Percentiles rank a stretch among this genome's conserved stretches.
phyloP scores from a whole-genome alignment of 2,888 invertebrate genomes.

The Thecocarcelia acutangulata region DNA sequence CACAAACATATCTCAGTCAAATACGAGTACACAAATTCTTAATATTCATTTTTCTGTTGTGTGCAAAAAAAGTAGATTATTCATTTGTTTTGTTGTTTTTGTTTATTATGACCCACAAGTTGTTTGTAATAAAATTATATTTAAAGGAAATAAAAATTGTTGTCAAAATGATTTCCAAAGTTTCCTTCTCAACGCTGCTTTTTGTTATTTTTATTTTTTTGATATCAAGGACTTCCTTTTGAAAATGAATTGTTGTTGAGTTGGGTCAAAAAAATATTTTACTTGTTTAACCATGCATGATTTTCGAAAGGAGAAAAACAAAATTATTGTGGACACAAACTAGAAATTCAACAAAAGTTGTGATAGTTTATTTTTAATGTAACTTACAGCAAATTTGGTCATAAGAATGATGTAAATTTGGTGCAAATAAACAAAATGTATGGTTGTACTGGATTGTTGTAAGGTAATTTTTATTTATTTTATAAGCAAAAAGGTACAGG shows the following conservation, averaged over 20 bases:
- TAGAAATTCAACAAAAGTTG: too few relatives aligned
- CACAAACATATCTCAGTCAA: neutral
- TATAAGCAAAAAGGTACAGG: too few relatives aligned
- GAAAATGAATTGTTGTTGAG: conserved; percentile 63
- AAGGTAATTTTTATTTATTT: too few relatives aligned
- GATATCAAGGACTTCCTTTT: conserved; percentile 59
- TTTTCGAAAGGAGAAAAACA: conserved; percentile 27
- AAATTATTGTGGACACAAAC: too few relatives aligned
- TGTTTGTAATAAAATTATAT: conserved; percentile 41
- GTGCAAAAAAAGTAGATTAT: neutral
- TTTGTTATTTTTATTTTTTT: too few relatives aligned
- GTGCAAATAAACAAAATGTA: too few relatives aligned
- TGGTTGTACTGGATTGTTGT: too few relatives aligned
- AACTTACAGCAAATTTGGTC: too few relatives aligned
- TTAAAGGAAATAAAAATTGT: conserved; percentile 63
- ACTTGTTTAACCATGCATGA: conserved; percentile 62
- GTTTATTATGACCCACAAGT: conserved; percentile 4
- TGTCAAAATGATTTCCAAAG: conserved; percentile 62
- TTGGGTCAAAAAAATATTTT: conserved; percentile 53
- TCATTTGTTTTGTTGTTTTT: neutral
- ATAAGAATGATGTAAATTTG: too few relatives aligned
- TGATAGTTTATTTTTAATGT: too few relatives aligned
- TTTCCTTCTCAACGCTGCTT: conserved; percentile 56
- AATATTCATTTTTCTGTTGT: neutral
- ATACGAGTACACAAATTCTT: neutral